A percentile compares a stretch with the other conserved stretches of the same genome.
phyloP scores from a whole-genome alignment of 2,888 invertebrate species.

The Deroplatys truncata region DNA sequence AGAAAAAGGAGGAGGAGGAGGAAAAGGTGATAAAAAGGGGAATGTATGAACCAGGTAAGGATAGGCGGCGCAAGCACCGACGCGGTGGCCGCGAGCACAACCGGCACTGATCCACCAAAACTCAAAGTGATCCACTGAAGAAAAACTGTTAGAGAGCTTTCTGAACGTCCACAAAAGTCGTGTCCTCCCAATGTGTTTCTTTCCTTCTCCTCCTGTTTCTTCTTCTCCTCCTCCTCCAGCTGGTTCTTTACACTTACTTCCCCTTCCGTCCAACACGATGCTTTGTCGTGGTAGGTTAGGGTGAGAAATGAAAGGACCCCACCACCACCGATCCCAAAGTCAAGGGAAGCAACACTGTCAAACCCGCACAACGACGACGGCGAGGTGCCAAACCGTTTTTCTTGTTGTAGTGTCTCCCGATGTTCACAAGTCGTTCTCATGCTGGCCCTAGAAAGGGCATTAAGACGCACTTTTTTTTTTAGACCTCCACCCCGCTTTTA shows the following conservation, averaged over 20 bases:
- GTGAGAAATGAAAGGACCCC: background rate
- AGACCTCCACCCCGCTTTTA: background rate
- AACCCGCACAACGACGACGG: constrained; percentile 21
- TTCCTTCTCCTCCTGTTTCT: background rate
- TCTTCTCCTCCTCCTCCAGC: background rate
- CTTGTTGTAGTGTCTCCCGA: constrained; percentile 41
- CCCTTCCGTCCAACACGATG: background rate
- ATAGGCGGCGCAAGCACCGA: background rate
- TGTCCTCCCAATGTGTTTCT: background rate
- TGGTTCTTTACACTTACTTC: background rate
- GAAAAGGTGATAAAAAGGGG: background rate
- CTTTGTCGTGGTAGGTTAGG: background rate
- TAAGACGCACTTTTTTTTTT: background rate
- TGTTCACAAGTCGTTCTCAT: constrained; percentile 37
- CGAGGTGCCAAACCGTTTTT: constrained; percentile 55
- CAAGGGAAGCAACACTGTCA: background rate
- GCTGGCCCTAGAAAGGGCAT: constrained; percentile 27
- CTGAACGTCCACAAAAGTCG: background rate
- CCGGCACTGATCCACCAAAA: background rate
- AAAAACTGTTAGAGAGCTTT: background rate
- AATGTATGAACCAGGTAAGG: background rate
- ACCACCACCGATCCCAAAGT: background rate
- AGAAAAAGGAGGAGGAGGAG: background rate
- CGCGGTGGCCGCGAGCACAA: background rate
- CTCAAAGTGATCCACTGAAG: background rate